These are phyloP conservation scores for Varecia variegata DNA, from an alignment of 2,797 vertebrate genomes.

Conservation along the genomic window DNA sequence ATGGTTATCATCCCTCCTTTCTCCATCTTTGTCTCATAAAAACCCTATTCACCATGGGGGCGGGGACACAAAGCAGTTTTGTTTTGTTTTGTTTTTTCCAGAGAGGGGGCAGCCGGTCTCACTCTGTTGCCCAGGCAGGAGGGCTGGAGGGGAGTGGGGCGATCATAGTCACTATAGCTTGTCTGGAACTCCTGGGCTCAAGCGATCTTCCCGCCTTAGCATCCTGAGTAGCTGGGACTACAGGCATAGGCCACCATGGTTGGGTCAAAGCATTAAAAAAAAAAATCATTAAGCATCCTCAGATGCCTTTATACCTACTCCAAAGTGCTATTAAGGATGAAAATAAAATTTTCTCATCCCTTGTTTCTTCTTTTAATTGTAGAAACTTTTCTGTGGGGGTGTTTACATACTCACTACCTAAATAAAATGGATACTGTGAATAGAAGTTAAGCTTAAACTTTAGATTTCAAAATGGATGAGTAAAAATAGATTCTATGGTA, in stretches of 20 bases:
- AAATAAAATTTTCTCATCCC: background rate
- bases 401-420: background rate
- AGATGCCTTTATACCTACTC: background rate
- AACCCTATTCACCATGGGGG: background rate
- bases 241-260: background rate
- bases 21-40: conserved; percentile 13
- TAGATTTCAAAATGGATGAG: conserved; percentile 14
- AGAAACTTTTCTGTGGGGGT: background rate
- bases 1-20: background rate
- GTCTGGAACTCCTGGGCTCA: background rate
- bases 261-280: background rate
- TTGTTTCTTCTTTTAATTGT: conserved; percentile 27
- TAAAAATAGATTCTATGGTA: conserved; percentile 34
- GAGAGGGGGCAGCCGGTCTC: too few relatives aligned
- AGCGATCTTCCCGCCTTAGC: background rate
- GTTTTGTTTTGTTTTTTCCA: background rate
- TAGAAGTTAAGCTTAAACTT: conserved; percentile 44
- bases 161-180: background rate
- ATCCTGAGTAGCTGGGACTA: background rate
- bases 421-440: conserved; percentile 19
- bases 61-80: background rate
- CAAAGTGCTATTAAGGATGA: background rate
- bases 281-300: background rate
- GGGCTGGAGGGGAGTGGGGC: background rate
- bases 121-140: too few relatives aligned